Conservation (phyloP, 2,113 vertebrate species). For the Emydura subglobosa region DNA sequence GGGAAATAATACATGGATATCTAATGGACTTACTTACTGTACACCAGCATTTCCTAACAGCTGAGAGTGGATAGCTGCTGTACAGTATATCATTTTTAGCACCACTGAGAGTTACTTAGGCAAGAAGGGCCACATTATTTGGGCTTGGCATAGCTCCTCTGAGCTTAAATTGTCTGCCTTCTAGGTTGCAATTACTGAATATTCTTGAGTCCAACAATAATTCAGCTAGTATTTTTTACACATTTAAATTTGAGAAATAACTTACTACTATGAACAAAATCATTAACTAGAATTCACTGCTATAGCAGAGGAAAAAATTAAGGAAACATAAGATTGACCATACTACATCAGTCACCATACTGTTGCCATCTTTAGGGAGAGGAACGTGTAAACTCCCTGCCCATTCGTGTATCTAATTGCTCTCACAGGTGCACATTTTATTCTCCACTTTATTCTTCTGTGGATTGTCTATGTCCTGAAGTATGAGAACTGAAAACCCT, state of each 20-base stretch:
- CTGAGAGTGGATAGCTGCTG: background rate
- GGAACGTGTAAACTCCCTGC: background rate
- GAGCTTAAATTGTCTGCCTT: too few relatives aligned
- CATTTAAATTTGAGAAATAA: background rate
- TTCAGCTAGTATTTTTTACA: background rate
- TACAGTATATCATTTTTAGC: background rate
- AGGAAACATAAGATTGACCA: background rate
- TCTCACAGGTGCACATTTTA: background rate
- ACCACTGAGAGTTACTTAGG: too few relatives aligned
- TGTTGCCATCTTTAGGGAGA: background rate
- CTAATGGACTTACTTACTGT: background rate
- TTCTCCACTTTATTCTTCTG: background rate
- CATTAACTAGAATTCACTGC: background rate
- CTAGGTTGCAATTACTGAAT: too few relatives aligned
- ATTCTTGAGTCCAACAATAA: too few relatives aligned
- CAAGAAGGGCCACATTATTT: too few relatives aligned
- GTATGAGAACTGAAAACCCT: background rate
- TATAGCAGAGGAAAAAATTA: background rate
- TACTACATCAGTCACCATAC: background rate
- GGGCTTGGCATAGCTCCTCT: too few relatives aligned
- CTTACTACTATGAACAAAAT: background rate
- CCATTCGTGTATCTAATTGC: background rate
- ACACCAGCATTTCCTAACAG: background rate
- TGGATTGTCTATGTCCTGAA: background rate
- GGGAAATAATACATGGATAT: background rate